phyloP scores from a whole-genome alignment of 2,888 invertebrate genomes.

The Rhamnusium bicolor region DNA sequence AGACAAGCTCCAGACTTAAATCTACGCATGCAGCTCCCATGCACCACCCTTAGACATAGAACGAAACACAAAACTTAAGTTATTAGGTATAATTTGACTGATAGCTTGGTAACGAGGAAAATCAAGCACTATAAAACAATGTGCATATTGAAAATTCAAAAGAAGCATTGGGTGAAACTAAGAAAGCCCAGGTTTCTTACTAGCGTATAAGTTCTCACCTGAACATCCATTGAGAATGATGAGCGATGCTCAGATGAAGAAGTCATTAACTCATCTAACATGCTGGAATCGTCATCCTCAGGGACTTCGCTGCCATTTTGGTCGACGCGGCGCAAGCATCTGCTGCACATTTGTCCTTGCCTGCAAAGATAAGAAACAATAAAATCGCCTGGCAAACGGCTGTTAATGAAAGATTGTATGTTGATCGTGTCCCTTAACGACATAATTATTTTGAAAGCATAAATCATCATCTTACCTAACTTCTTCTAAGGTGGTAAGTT shows the following conservation, averaged over 20 bases:
- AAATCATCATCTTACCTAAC: conserved; percentile 77
- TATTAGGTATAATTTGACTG: conserved; percentile 1
- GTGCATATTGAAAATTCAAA: conserved; percentile 50
- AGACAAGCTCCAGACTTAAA: conserved; percentile 23
- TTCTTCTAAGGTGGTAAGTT: conserved; percentile 88
- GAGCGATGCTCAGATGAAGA: conserved; percentile 57
- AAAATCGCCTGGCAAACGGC: no score
- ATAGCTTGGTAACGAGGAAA: conserved; percentile 6
- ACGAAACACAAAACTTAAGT: conserved; percentile 8
- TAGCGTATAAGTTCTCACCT: conserved; percentile 65
- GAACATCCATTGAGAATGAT: conserved; percentile 68
- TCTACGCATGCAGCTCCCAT: conserved; percentile 19
- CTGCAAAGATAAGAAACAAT: conserved; percentile 72
- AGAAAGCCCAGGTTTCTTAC: conserved; percentile 64
- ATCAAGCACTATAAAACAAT: not conserved
- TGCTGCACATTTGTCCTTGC: conserved; percentile 87
- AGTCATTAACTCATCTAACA: conserved; percentile 71
- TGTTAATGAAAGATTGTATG: no score
- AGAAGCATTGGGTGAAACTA: conserved; percentile 62
- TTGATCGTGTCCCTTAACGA: no score
- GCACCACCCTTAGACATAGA: conserved; percentile 19
- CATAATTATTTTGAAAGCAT: no score
- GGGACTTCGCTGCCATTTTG: conserved; percentile 70
- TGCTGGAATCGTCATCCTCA: conserved; percentile 82
- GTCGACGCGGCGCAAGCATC: conserved; percentile 82